Percentiles rank a stretch among this genome's conserved stretches.
Evolutionary conservation across 1,140 invertebrate species (phyloP).

Genomic region (Neodiprion virginianus): DNA sequence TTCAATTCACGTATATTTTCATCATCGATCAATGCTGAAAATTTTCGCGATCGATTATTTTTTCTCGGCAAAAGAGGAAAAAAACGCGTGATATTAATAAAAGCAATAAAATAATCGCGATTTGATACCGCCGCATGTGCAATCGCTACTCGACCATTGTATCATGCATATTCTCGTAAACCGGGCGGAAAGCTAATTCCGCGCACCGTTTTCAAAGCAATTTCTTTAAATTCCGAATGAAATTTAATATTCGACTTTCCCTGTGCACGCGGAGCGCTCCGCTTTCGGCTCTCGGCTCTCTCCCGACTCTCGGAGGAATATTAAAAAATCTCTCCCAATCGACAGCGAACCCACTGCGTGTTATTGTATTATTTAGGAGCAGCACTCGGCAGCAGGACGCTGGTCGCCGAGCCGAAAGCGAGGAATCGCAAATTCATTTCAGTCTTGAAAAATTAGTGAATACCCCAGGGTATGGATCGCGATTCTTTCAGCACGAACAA

Average conservation of each 20-base stretch:
- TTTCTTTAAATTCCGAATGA: background rate
- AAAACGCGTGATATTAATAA: no score
- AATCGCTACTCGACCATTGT: no score
- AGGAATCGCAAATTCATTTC: background rate
- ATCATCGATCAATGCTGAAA: no score
- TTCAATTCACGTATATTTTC: no score
- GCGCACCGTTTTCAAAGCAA: background rate
- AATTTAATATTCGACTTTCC: background rate
- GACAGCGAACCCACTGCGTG: background rate
- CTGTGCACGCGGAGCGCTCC: background rate
- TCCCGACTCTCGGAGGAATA: background rate
- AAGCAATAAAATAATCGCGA: no score
- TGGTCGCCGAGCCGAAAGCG: background rate
- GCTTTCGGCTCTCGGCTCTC: background rate
- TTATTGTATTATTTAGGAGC: background rate
- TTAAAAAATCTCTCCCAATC: conserved; percentile 1
- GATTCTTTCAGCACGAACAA: no score
- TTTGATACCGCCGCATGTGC: no score
- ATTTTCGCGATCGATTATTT: no score
- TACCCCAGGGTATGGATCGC: no score
- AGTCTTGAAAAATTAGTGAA: background rate
- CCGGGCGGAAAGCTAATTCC: background rate
- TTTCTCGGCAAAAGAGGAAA: no score
- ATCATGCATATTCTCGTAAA: no score
- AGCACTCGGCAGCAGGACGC: background rate